Evolutionary conservation across 92 coral and sea anemone species (phyloP).

Genomic region (Hydrozoanthus gracilis): DNA sequence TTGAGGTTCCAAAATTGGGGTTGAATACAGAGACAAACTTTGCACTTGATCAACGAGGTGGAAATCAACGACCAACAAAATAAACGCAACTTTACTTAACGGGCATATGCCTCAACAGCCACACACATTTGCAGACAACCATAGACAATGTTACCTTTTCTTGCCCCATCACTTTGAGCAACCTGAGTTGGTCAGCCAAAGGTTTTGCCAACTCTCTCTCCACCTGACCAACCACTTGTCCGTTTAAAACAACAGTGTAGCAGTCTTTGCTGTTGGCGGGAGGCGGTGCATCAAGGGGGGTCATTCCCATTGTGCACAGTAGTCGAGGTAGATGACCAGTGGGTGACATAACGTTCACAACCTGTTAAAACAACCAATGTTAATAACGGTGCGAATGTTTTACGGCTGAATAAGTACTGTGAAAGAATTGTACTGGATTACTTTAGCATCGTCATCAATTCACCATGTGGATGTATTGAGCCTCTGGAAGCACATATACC

Average conservation of each 20-base stretch:
- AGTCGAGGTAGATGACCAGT: conserved; percentile 81
- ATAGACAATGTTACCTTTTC: conserved; percentile 68
- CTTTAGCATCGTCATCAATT: no score
- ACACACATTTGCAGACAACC: neutral
- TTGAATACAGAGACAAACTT: no score
- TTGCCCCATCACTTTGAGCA: conserved; percentile 81
- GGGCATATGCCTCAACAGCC: neutral
- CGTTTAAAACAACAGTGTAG: conserved; percentile 86
- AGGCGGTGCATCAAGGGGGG: conserved; percentile 75
- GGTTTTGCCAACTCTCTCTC: conserved; percentile 88
- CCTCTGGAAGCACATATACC: no score
- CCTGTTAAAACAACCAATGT: conserved; percentile 46
- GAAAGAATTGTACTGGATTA: no score
- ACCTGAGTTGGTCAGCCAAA: conserved; percentile 81
- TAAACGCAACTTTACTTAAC: no score
- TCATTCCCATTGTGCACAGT: conserved; percentile 93
- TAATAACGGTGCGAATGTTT: neutral
- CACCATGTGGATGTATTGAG: no score
- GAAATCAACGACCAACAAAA: no score
- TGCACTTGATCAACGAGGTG: no score
- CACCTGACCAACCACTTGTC: conserved; percentile 88
- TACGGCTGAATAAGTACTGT: neutral
- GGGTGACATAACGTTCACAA: conserved; percentile 72
- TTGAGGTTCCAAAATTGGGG: no score
- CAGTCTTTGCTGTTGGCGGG: conserved; percentile 77